Evolutionary conservation across 2,113 vertebrate genomes (phyloP).

Genomic region (Hyperopisus bebe): DNA sequence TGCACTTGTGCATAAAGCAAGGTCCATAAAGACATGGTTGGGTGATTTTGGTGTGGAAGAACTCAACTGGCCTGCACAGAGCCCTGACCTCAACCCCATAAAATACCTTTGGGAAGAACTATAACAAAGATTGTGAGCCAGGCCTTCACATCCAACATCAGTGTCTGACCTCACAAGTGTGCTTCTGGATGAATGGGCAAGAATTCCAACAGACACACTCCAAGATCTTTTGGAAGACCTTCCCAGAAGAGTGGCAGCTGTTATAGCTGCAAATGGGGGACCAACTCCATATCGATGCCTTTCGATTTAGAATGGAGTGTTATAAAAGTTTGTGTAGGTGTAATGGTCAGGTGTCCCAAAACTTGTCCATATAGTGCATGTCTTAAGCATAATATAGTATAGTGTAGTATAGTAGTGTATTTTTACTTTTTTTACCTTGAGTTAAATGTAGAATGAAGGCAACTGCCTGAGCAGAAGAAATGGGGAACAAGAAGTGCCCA

Average conservation of each 20-base stretch:
- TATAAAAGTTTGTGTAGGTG: background rate
- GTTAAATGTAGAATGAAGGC: background rate
- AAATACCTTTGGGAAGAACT: background rate
- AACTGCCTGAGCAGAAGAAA: background rate
- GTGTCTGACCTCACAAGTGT: background rate
- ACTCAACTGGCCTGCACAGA: background rate
- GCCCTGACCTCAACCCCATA: background rate
- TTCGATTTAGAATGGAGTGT: background rate
- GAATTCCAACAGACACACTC: background rate
- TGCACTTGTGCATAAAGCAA: background rate
- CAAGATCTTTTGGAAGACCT: background rate
- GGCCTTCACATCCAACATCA: background rate
- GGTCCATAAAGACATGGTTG: background rate
- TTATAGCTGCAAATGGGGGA: background rate
- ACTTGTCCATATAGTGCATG: background rate
- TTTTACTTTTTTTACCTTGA: background rate
- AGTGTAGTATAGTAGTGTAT: background rate
- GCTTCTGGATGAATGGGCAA: background rate
- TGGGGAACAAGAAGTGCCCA: background rate
- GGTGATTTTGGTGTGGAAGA: background rate
- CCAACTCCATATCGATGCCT: background rate
- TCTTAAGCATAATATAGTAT: background rate
- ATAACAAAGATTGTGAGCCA: background rate
- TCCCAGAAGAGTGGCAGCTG: background rate
- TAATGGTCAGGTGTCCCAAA: background rate